These are phyloP conservation scores for Caenorhabditis briggsae DNA, from an alignment of 1,140 invertebrate species.

Conservation along the genomic window DNA sequence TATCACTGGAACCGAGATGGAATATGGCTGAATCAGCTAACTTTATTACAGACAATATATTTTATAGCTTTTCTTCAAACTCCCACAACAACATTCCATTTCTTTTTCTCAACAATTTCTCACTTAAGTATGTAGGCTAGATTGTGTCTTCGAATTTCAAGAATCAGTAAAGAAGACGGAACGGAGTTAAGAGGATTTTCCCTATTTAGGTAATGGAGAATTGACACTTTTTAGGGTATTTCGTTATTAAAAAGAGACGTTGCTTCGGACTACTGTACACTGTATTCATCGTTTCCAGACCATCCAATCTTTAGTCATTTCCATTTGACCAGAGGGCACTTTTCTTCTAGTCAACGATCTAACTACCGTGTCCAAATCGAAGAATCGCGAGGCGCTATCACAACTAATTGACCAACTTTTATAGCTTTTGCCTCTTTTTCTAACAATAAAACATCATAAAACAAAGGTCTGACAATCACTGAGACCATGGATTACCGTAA, in stretches of 20 bases:
- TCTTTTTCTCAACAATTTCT: background rate
- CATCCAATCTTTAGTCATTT: background rate
- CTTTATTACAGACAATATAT: too few species aligned
- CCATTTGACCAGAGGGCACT: background rate
- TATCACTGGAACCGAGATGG: too few species aligned
- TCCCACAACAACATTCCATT: background rate
- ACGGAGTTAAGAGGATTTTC: background rate
- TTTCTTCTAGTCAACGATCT: background rate
- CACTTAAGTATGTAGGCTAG: background rate
- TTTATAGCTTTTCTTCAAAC: background rate
- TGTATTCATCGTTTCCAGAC: background rate
- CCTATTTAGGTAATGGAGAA: background rate
- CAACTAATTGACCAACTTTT: slow-evolving; percentile 37
- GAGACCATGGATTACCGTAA: slow-evolving; percentile 24
- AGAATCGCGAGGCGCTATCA: slow-evolving; percentile 18
- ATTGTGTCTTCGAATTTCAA: background rate
- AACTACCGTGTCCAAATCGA: slow-evolving; percentile 2
- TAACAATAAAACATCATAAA: slow-evolving; percentile 12
- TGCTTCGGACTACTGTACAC: background rate
- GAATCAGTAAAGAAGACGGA: background rate
- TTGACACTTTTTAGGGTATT: background rate
- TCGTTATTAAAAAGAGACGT: background rate
- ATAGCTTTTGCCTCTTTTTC: slow-evolving; percentile 16
- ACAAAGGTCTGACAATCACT: slow-evolving; percentile 6
- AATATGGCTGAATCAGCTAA: too few species aligned